Base-by-base conservation (phyloP, 2,113 vertebrate genomes). In the Ramphastos sulfuratus region DNA sequence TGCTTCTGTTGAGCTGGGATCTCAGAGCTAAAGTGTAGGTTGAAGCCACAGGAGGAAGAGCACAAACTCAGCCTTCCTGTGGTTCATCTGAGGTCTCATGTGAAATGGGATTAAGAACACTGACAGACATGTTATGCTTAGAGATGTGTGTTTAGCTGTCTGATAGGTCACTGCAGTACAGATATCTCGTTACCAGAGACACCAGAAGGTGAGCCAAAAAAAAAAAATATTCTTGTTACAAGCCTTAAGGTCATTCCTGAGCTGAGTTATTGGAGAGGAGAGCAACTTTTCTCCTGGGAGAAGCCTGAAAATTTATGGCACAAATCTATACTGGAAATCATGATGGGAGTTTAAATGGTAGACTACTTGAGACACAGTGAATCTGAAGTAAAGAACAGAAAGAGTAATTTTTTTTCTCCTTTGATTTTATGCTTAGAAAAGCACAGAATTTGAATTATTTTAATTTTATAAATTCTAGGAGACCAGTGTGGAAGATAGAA, bases 361-460 rank as follows among this genome's bases (percentile, higher is more conserved):
- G 44, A 23, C 39, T 82, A 33, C 27, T 77, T 1, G 1, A 73
- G 30, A 52, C 55, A 59, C 31, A 61, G 52, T 13, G 50, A 88
- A 83, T 90, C 89, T 70, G 67, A 82, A 58, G 21, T 72, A 35
- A 77, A 85, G 35, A 88, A 79, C 7, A 61, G 15, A n/a, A 84
- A 73, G 48, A 1, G 1, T 9, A 31, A 16, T 4, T 23, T 1
- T 37, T 90, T 81, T 74, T 58, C 39, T 9, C 37, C 37, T 69
- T 88, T 28, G 33, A 23, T 92, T 93, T 92, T 93, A 42, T 83
- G 82, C 69, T 92, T 92, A 85, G 30, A 33, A 92, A 89, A 92
- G n/a, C 64, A 93, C 46, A 63, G 52, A 74, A 85, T 94, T 69
- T 55, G 15, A 75, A 52, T 87, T 8, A 55, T 69, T 82, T 85